Percentiles rank a stretch among this genome's conserved stretches.
Conservation (phyloP, 2,113 vertebrate genomes). For the Nyctereutes procyonoides region DNA sequence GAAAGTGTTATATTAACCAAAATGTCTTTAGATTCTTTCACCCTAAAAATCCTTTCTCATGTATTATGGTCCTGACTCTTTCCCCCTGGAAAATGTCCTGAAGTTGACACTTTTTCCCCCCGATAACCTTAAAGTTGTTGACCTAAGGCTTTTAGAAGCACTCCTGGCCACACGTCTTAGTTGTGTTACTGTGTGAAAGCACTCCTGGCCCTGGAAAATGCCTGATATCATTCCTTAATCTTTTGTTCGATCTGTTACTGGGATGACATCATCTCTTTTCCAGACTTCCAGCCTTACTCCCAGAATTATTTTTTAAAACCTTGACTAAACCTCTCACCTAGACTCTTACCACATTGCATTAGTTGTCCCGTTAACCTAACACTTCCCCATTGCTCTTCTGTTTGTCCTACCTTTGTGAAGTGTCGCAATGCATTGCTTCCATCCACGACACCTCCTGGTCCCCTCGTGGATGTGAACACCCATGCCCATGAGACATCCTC, state of each 20-base stretch:
- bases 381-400: background rate
- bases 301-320: background rate
- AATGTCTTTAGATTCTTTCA: background rate
- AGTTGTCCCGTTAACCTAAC: background rate
- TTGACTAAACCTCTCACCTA: background rate
- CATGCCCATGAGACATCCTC: background rate
- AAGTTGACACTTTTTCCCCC: background rate
- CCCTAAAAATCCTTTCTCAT: background rate
- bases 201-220: background rate
- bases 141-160: background rate
- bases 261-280: background rate
- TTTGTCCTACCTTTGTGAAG: background rate
- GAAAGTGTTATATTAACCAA: background rate
- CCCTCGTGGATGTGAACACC: background rate
- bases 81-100: background rate
- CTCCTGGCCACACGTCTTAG: background rate
- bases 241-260: background rate
- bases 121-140: background rate
- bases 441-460: background rate
- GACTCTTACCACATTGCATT: background rate
- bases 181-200: background rate
- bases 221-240: background rate
- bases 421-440: background rate
- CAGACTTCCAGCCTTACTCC: background rate
- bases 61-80: background rate